phyloP scores from a whole-genome alignment of 2,797 vertebrate genomes.

The Hyperoplus immaculatus region DNA sequence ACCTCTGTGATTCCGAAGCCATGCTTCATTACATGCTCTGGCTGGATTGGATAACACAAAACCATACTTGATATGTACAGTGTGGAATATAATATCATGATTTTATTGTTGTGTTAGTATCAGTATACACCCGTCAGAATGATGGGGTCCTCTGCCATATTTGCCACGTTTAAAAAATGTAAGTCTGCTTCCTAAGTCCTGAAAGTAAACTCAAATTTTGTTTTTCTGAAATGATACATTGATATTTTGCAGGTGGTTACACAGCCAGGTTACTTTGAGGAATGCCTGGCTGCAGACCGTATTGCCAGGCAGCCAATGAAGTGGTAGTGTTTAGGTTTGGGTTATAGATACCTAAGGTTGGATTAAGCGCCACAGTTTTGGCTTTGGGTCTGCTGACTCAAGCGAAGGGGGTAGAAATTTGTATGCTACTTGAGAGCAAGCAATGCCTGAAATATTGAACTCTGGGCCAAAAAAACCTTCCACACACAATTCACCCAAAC shows the following conservation, averaged over 20 bases:
- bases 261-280: background rate
- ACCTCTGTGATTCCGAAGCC: conserved; percentile 29
- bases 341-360: conserved; percentile 1
- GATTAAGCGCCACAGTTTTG: background rate
- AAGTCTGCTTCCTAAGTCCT: conserved; percentile 15
- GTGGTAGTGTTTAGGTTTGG: conserved; percentile 26
- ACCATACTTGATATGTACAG: conserved; percentile 19
- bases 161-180: background rate
- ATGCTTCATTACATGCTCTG: conserved; percentile 29
- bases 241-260: background rate
- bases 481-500: conserved; percentile 14
- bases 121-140: conserved; percentile 33
- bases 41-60: conserved; percentile 26
- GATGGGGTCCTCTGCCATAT: conserved; percentile 21
- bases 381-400: conserved; percentile 15
- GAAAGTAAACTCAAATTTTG: conserved; percentile 27
- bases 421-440: conserved; percentile 6
- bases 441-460: conserved; percentile 4
- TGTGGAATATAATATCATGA: conserved; percentile 32
- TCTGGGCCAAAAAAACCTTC: conserved; percentile 8
- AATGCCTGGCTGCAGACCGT: background rate
- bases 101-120: conserved; percentile 41
- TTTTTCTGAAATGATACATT: conserved; percentile 1
- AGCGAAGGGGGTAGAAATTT: background rate
- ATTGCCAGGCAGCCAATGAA: conserved; percentile 12